Percentiles rank a stretch among this genome's conserved stretches.
Evolutionary conservation across 2,113 vertebrate genomes (phyloP).

Genomic region (Ailuropoda melanoleuca): DNA sequence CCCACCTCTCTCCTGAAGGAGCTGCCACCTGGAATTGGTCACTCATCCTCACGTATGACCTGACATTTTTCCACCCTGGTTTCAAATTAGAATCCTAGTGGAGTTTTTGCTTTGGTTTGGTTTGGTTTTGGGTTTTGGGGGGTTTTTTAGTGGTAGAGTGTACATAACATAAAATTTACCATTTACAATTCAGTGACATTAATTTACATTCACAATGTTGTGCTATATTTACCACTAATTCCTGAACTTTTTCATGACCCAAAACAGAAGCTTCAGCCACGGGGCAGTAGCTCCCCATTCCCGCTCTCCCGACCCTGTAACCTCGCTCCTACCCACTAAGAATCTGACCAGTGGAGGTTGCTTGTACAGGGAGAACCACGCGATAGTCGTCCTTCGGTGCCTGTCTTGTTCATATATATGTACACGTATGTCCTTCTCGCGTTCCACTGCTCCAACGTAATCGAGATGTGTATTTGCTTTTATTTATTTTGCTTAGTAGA

Average conservation of each 20-base stretch:
- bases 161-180: not conserved
- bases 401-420: not conserved
- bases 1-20: not conserved
- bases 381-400: not conserved
- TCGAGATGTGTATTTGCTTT: not conserved
- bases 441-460: not conserved
- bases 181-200: not conserved
- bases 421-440: accelerated
- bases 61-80: not conserved
- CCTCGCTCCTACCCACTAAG: not conserved
- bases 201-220: not conserved
- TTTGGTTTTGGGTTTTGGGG: not conserved
- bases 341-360: not conserved
- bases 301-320: not conserved
- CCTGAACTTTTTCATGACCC: not conserved
- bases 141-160: not conserved
- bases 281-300: not conserved
- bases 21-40: not conserved
- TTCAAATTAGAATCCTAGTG: not conserved
- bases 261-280: not conserved
- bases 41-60: not conserved
- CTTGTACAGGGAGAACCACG: not conserved
- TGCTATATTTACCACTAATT: not conserved
- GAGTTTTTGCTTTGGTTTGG: not conserved
- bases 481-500: not conserved